These are phyloP conservation scores for Palythoa grandiflora DNA, from an alignment of 92 coral and sea anemone genomes.

Conservation along the genomic window DNA sequence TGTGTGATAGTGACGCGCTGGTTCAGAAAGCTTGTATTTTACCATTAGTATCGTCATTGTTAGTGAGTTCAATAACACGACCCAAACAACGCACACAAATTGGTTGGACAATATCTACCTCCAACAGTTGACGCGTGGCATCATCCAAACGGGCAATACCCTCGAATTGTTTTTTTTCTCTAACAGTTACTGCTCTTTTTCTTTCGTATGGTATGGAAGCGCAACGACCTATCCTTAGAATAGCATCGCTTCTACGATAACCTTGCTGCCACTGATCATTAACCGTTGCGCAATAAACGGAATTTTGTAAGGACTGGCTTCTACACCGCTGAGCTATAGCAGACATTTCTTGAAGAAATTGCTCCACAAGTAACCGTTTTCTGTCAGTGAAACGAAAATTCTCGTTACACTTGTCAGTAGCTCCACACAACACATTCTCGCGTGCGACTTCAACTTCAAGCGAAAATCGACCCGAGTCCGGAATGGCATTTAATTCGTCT, in stretches of 20 bases:
- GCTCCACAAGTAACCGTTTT: background rate
- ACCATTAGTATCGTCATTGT: too few relatives aligned
- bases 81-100: background rate
- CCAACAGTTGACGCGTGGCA: background rate
- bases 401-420: background rate
- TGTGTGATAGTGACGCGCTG: too few relatives aligned
- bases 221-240: too few relatives aligned
- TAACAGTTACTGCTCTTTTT: background rate
- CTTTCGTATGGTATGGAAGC: too few relatives aligned
- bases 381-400: background rate
- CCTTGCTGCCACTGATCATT: too few relatives aligned
- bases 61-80: too few relatives aligned
- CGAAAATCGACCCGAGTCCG: too few relatives aligned
- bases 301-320: background rate
- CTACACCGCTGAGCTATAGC: background rate
- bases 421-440: background rate
- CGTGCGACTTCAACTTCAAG: background rate
- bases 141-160: background rate
- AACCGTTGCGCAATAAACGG: too few relatives aligned
- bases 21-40: too few relatives aligned
- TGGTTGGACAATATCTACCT: background rate
- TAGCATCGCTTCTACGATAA: too few relatives aligned
- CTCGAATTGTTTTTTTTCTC: background rate
- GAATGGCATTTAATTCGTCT: background rate
- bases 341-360: slow-evolving; percentile 4